Conservation (phyloP, 2,113 vertebrate genomes). For the Notiomystis cincta region DNA sequence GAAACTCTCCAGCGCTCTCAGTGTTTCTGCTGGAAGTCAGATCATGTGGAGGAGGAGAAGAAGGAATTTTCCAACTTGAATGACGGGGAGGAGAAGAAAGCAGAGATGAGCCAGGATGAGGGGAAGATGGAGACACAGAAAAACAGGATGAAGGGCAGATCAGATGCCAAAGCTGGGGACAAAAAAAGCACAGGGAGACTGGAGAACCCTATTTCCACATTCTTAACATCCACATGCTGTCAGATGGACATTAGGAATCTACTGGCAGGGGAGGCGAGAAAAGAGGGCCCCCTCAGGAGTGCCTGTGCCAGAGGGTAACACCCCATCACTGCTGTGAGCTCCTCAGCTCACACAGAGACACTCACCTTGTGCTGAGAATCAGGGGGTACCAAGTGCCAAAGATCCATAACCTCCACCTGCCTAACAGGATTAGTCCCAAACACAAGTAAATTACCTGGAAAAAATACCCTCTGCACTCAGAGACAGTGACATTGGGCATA, state of each 20-base stretch:
- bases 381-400: not conserved
- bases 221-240: not conserved
- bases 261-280: fast-evolving
- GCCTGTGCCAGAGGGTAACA: not conserved
- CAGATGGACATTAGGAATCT: not conserved
- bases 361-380: not conserved
- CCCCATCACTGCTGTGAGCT: not conserved
- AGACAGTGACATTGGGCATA: not conserved
- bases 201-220: not conserved
- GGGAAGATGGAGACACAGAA: not conserved
- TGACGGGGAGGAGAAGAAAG: slow-evolving; percentile 16
- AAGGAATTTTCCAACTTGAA: slow-evolving; percentile 38
- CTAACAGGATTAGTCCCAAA: not conserved
- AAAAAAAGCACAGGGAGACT: not conserved
- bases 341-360: not conserved
- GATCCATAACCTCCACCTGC: slow-evolving; percentile 2
- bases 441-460: not conserved
- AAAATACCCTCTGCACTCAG: not conserved
- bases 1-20: not conserved
- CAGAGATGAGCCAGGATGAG: not conserved
- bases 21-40: slow-evolving; percentile 13
- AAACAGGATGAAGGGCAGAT: slow-evolving; percentile 30
- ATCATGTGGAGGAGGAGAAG: slow-evolving; percentile 35
- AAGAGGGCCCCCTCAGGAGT: not conserved
- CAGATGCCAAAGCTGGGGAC: not conserved